phyloP scores from a whole-genome alignment of 2,113 vertebrate species.

The Mesoclemmys tuberculata region DNA sequence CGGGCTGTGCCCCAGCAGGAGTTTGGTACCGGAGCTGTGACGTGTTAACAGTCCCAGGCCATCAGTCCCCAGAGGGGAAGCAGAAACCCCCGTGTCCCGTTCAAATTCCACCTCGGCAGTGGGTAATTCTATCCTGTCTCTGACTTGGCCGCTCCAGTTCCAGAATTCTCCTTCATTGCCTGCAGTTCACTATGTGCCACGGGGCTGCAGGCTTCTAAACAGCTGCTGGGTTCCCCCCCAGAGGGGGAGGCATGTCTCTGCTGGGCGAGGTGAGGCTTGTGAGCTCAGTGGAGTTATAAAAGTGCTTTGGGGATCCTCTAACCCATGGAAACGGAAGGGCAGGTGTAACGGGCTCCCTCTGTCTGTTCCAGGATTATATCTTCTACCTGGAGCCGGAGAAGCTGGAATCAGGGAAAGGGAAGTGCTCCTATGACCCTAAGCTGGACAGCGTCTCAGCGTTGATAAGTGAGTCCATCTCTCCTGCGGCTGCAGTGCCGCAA shows the following conservation, averaged over 20 bases:
- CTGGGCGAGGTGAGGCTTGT: neutral
- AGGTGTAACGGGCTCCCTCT: slow-evolving; percentile 5
- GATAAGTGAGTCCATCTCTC: slow-evolving; percentile 89
- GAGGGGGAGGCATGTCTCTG: neutral
- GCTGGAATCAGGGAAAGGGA: slow-evolving; percentile 98
- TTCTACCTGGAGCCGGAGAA: slow-evolving; percentile 96
- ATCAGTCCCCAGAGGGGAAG: neutral
- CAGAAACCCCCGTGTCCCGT: neutral
- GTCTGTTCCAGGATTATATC: slow-evolving; percentile 91
- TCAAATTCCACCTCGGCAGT: neutral
- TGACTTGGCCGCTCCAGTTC: neutral
- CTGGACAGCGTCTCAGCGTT: slow-evolving; percentile 95
- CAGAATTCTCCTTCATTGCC: neutral
- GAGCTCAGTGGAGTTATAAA: neutral
- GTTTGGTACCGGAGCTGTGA: neutral
- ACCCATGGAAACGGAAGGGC: neutral
- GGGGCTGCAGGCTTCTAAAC: neutral
- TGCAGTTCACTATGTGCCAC: neutral
- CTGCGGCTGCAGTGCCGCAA: neutral
- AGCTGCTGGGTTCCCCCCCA: accelerated
- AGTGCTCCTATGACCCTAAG: slow-evolving; percentile 98
- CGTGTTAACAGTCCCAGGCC: neutral
- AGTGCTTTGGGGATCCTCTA: neutral
- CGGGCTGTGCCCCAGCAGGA: neutral
- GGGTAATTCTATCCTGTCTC: neutral